These are phyloP conservation scores for Gerris buenoi DNA, from an alignment of 1,140 invertebrate species.

Conservation along the genomic window DNA sequence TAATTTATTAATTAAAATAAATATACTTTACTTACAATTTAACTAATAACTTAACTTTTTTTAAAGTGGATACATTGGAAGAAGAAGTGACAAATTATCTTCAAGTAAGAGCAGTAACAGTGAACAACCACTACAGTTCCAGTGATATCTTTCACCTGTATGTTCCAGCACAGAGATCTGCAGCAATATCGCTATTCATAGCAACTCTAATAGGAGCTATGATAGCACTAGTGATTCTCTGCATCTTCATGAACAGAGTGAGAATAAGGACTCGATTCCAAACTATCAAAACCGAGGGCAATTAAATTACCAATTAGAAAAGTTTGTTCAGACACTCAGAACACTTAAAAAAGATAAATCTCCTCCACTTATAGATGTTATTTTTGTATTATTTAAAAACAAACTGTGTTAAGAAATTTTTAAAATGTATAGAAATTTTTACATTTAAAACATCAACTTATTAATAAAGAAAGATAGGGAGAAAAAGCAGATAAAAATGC, in stretches of 20 bases:
- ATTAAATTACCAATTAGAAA: no score
- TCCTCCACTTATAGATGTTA: no score
- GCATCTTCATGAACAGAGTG: constrained; percentile 11
- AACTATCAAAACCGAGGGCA: not conserved
- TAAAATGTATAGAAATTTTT: no score
- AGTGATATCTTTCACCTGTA: constrained; percentile 8
- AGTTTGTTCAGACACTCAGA: no score
- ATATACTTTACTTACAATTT: constrained; percentile 1
- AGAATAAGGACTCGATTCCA: not conserved
- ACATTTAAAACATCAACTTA: no score
- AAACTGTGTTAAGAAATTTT: no score
- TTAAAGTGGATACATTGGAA: constrained; percentile 42
- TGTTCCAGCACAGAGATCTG: constrained; percentile 6
- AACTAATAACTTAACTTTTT: constrained; percentile 10
- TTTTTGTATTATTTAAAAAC: no score
- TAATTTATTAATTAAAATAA: no score
- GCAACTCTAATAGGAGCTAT: constrained; percentile 9
- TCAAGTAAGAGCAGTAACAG: constrained; percentile 43
- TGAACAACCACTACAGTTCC: constrained; percentile 21
- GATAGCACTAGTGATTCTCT: constrained; percentile 7
- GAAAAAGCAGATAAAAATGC: no score
- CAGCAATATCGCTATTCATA: constrained; percentile 6
- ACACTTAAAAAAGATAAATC: no score
- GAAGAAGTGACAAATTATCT: constrained; percentile 49
- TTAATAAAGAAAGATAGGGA: no score